Conservation (phyloP, 2,888 invertebrate genomes). For the Heliconius aoede region DNA sequence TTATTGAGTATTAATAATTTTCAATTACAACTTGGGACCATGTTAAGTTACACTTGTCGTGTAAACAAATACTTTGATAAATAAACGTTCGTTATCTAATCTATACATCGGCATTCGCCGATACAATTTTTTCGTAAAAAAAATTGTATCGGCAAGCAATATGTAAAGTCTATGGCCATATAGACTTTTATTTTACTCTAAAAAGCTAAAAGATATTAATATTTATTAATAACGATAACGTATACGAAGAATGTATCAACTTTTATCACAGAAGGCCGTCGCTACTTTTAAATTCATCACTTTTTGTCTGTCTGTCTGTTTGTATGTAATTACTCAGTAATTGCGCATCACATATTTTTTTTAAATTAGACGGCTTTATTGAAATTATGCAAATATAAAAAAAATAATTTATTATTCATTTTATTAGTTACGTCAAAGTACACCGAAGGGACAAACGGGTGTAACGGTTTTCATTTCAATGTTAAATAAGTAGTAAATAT, state of each 20-base stretch:
- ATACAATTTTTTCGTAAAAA: slow-evolving; percentile 8
- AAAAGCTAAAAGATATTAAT: not conserved
- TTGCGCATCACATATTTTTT: not conserved
- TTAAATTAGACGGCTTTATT: not conserved
- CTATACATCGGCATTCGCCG: not conserved
- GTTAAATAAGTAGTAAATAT: not conserved
- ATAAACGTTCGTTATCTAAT: slow-evolving; percentile 3
- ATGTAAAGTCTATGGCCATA: not conserved
- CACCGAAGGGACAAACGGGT: not conserved
- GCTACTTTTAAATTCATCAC: not conserved
- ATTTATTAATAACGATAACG: slow-evolving; percentile 4
- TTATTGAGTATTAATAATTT: not conserved
- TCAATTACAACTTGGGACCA: not conserved
- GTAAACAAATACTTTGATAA: not conserved
- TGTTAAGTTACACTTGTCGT: slow-evolving; percentile 26
- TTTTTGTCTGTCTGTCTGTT: not conserved
- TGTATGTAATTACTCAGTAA: not conserved
- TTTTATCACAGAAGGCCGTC: not conserved
- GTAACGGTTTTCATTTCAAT: not conserved
- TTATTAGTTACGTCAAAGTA: not conserved
- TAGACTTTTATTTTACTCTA: not conserved
- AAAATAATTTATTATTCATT: not conserved
- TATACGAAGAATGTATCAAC: not conserved
- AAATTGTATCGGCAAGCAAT: not conserved
- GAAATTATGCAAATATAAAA: not conserved